Evolutionary conservation across 2,797 vertebrate species (phyloP), one percentile per base, ranked within the genome.

Genomic region (Diglossa cyanea): DNA sequence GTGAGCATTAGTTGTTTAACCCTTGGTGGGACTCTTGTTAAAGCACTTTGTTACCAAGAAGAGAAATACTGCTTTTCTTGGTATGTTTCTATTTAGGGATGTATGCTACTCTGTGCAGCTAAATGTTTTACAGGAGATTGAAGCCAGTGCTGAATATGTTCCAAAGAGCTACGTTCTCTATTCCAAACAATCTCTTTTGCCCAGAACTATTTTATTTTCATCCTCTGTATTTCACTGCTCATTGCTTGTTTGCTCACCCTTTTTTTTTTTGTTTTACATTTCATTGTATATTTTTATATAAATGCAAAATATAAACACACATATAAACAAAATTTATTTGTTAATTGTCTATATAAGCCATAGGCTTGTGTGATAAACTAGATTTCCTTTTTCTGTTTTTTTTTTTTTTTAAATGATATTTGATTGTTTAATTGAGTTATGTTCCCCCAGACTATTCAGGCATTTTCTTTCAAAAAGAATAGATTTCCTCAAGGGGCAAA

Each of bases 301-400:
- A 45, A 77, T 17, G 13, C 11, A 70, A 65, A 78, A 47, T 50
- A 50, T 8, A 60, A 87, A 30, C 3, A 13, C 6, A 7, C 3
- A 21, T 53, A 25, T 23, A 48, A 63, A 40, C 8, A 55, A 71
- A 48, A 51, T 13, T 37, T 53, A 1, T 30, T 10, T 42, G 1
- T 54, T 7, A 80, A 42, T 76, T 50, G 2, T 17, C 17, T 77
- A 8, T 33, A 23, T 31, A 45, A 50, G 3, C 5, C 35, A 15
- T 16, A 48, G 8, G 7, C 6, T 53, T 73, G 2, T 37, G 18
- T 65, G 28, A 82, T 37, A 44, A 75, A 42, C 31, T 58, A 3
- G 7, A 1, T 1, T 24, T 40, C 3, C 2, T 17, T 24, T 13
- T 30, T 15, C 23, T 53, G 11, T n/a, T 31, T 10, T 51, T 21